Evolutionary conservation across 2,797 vertebrate genomes (phyloP).

Genomic region (Microctenopoma steveboyesi): DNA sequence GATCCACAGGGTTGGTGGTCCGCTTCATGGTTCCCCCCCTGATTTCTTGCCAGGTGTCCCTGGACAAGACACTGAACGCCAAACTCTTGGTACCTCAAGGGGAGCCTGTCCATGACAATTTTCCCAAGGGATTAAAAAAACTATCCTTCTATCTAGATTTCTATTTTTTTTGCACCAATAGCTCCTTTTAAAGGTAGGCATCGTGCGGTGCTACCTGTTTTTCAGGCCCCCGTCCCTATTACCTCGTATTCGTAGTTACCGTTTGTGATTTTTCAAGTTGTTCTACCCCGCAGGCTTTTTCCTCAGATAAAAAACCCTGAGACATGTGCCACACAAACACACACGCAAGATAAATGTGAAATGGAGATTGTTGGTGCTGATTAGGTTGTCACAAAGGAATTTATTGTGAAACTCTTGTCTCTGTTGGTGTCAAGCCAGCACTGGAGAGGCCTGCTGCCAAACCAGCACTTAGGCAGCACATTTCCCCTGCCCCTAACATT

Average conservation of each 20-base stretch:
- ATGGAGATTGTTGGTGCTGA: constrained; percentile 58
- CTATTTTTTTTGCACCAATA: not conserved
- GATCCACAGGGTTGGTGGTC: too few species aligned
- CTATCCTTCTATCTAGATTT: not conserved
- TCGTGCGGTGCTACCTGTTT: constrained; percentile 59
- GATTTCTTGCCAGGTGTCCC: too few species aligned
- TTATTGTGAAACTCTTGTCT: constrained; percentile 70
- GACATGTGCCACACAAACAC: constrained; percentile 36
- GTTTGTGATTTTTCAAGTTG: constrained; percentile 72
- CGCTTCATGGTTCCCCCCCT: too few species aligned
- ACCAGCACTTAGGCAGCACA: constrained; percentile 37
- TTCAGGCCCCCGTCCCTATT: constrained; percentile 39
- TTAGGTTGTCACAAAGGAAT: constrained; percentile 70
- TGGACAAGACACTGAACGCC: too few species aligned
- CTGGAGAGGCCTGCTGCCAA: constrained; percentile 34
- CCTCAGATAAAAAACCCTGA: constrained; percentile 30
- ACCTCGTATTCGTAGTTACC: constrained; percentile 39
- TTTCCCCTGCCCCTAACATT: constrained; percentile 10
- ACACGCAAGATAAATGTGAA: constrained; percentile 61
- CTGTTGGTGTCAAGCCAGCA: constrained; percentile 43
- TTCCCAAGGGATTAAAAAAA: too few species aligned
- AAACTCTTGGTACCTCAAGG: too few species aligned
- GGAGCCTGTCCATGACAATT: too few species aligned
- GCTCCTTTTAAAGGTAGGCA: constrained; percentile 19
- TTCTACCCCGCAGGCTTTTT: constrained; percentile 54